phyloP scores from a whole-genome alignment of 2,797 vertebrate species.

The Poecilia velifera region DNA sequence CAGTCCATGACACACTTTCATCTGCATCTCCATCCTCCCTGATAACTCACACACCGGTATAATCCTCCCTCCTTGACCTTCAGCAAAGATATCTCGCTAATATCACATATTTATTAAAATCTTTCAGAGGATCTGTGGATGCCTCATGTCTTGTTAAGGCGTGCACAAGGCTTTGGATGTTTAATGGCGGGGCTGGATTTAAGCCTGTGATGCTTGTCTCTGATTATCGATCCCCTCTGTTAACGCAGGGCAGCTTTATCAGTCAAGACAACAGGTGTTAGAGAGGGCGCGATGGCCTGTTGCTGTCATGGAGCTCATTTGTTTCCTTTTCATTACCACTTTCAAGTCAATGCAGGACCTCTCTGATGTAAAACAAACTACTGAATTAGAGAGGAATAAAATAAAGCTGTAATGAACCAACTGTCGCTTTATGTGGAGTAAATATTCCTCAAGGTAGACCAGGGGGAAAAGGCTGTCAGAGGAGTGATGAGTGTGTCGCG shows the following conservation, averaged over 20 bases:
- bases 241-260: slow-evolving; percentile 59
- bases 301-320: slow-evolving; percentile 51
- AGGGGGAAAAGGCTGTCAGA: slow-evolving; percentile 21
- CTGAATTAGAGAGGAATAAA: neutral
- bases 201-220: slow-evolving; percentile 58
- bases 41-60: slow-evolving; percentile 23
- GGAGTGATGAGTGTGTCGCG: slow-evolving; percentile 37
- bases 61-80: slow-evolving; percentile 44
- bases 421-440: slow-evolving; percentile 9
- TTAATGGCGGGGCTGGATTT: slow-evolving; percentile 52
- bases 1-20: slow-evolving; percentile 26
- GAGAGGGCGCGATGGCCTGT: slow-evolving; percentile 48
- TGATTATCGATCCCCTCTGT: slow-evolving; percentile 73
- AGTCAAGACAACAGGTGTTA: slow-evolving; percentile 56
- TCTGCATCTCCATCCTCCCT: slow-evolving; percentile 13
- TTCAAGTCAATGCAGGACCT: slow-evolving; percentile 13
- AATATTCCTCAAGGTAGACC: slow-evolving; percentile 11
- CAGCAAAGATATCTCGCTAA: neutral
- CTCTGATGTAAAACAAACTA: slow-evolving; percentile 16
- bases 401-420: slow-evolving; percentile 10
- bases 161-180: slow-evolving; percentile 28
- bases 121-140: slow-evolving; percentile 21
- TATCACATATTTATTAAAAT: slow-evolving; percentile 23
- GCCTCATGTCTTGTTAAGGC: slow-evolving; percentile 25
- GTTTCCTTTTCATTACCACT: slow-evolving; percentile 23